Evolutionary conservation across 2,113 vertebrate genomes (phyloP).

Genomic region (Caretta caretta): DNA sequence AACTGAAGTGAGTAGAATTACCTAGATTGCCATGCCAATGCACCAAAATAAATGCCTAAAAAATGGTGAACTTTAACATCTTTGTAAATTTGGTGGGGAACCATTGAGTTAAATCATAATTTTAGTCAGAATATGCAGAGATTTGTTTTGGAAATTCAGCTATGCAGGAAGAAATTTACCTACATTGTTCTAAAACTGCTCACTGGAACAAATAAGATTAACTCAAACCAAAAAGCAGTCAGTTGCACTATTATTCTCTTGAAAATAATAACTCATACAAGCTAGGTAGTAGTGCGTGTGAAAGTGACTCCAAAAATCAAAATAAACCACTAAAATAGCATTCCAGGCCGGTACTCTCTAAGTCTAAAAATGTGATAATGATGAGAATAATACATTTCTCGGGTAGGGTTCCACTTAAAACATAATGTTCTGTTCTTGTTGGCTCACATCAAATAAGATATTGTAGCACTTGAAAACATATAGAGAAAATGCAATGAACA

Average conservation of each 20-base stretch:
- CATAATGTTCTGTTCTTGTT: slow-evolving; percentile 71
- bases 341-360: neutral
- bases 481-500: slow-evolving; percentile 20
- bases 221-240: neutral
- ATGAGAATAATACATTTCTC: slow-evolving; percentile 56
- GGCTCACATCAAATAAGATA: slow-evolving; percentile 65
- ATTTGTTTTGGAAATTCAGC: slow-evolving; percentile 1
- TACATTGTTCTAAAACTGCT: neutral
- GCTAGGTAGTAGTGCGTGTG: slow-evolving; percentile 1
- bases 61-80: neutral
- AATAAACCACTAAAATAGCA: slow-evolving; percentile 30
- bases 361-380: slow-evolving; percentile 55
- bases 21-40: fast-evolving
- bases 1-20: neutral
- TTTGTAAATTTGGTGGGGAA: neutral
- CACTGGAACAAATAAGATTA: neutral
- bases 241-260: neutral
- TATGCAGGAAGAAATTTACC: neutral
- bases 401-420: slow-evolving; percentile 67
- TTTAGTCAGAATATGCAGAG: neutral
- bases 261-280: neutral
- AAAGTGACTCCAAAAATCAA: slow-evolving; percentile 31
- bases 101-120: neutral
- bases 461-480: slow-evolving; percentile 48
- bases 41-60: slow-evolving; percentile 12